These are phyloP conservation scores for Crepidodera aurea DNA, from an alignment of 2,888 invertebrate genomes.

Conservation along the genomic window DNA sequence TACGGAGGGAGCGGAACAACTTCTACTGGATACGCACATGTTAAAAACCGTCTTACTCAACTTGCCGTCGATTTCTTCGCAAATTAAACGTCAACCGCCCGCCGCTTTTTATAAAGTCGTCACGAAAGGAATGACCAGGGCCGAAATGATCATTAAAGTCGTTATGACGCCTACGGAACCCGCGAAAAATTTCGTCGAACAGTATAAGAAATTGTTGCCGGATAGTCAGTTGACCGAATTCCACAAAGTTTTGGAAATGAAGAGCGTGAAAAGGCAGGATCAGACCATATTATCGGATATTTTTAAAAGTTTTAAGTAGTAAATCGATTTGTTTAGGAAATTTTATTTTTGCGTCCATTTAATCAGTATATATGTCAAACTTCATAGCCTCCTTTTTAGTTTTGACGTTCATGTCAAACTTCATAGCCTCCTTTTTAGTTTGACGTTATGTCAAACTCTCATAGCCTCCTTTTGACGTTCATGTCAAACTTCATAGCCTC, in stretches of 20 bases:
- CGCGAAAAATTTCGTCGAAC: constrained; percentile 82
- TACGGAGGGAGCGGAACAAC: constrained; percentile 92
- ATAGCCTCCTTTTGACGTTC: too few relatives aligned
- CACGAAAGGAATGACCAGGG: constrained; percentile 87
- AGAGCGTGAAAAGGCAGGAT: constrained; percentile 72
- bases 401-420: too few relatives aligned
- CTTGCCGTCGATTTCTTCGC: constrained; percentile 91
- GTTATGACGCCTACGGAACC: constrained; percentile 94
- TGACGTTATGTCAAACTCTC: too few relatives aligned
- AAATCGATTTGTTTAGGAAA: neutral
- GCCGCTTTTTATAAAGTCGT: constrained; percentile 83
- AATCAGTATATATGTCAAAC: too few relatives aligned
- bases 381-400: too few relatives aligned
- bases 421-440: too few relatives aligned
- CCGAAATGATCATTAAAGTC: constrained; percentile 98
- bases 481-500: too few relatives aligned
- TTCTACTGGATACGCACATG: constrained; percentile 93
- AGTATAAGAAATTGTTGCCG: constrained; percentile 88
- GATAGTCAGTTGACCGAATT: constrained; percentile 91
- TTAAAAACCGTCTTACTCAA: constrained; percentile 93
- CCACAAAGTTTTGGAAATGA: constrained; percentile 95
- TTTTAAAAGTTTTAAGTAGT: constrained; percentile 60
- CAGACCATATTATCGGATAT: constrained; percentile 67
- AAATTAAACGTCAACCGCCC: constrained; percentile 87
- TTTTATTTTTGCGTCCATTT: too few relatives aligned